These are phyloP conservation scores for Saxidomus purpurata DNA, from an alignment of 1,140 invertebrate species.

Conservation along the genomic window DNA sequence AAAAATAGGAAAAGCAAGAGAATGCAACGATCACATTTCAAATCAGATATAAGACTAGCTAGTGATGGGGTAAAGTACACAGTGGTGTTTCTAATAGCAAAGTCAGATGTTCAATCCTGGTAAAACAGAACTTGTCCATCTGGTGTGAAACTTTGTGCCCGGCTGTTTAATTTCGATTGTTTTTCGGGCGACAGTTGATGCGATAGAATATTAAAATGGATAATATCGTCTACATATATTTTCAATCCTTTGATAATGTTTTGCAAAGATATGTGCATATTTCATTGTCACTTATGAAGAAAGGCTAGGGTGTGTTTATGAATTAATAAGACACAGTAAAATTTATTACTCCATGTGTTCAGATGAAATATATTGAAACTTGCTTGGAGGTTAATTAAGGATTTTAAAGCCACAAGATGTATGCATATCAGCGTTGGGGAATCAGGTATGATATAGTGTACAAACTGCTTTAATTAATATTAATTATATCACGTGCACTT, in stretches of 20 bases:
- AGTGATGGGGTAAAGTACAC: background rate
- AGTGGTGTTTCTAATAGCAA: background rate
- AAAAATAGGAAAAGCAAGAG: too few relatives aligned
- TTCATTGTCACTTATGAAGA: background rate
- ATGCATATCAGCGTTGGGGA: conserved; percentile 81
- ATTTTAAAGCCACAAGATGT: conserved; percentile 20
- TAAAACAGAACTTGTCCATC: too few relatives aligned
- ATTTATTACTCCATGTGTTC: background rate
- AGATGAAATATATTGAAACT: too few relatives aligned
- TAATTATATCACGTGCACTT: too few relatives aligned
- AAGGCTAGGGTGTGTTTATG: background rate
- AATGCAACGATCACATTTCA: too few relatives aligned
- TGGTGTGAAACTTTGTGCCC: too few relatives aligned
- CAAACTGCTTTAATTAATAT: background rate
- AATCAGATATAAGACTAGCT: background rate
- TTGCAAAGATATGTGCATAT: background rate
- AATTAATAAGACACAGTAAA: background rate
- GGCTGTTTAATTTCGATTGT: too few relatives aligned
- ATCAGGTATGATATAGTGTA: conserved; percentile 77
- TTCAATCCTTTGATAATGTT: background rate
- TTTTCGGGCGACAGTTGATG: too few relatives aligned
- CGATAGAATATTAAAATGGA: background rate
- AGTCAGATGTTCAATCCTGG: too few relatives aligned
- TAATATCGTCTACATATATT: background rate
- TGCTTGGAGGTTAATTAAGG: background rate